These are phyloP conservation scores for Oncorhynchus keta DNA, from an alignment of 2,113 vertebrate species.

Conservation along the genomic window DNA sequence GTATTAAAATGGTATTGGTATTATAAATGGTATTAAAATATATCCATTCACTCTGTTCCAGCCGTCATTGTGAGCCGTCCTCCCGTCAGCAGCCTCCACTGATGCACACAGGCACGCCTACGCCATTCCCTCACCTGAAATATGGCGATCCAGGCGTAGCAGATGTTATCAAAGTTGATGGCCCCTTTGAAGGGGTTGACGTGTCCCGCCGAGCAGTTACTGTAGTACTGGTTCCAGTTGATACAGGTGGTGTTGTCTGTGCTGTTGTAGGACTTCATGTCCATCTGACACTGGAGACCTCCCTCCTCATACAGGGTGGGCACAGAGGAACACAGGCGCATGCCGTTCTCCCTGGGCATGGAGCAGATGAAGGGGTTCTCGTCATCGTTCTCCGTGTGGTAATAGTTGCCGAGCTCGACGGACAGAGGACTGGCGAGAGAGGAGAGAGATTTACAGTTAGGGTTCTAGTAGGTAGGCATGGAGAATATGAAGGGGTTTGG, in stretches of 20 bases:
- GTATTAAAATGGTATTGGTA: too few relatives aligned
- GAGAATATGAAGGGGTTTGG: too few relatives aligned
- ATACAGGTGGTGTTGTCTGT: conserved; percentile 95
- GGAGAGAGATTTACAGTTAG: neutral
- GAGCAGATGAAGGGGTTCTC: conserved; percentile 99
- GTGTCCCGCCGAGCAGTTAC: conserved; percentile 87
- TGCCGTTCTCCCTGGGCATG: conserved; percentile 86
- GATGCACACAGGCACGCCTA: neutral
- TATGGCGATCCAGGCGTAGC: conserved; percentile 98
- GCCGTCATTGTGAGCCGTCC: too few relatives aligned
- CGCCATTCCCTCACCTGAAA: conserved; percentile 83
- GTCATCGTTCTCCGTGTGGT: conserved; percentile 93
- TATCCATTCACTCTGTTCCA: too few relatives aligned
- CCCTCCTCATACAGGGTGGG: conserved; percentile 84
- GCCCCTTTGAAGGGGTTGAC: conserved; percentile 96
- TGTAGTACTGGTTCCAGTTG: conserved; percentile 98
- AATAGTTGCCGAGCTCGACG: conserved; percentile 83
- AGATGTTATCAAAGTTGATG: conserved; percentile 99
- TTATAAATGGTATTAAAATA: too few relatives aligned
- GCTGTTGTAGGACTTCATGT: conserved; percentile 86
- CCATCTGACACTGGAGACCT: conserved; percentile 82
- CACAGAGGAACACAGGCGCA: conserved; percentile 86
- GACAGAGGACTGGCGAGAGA: conserved; percentile 77
- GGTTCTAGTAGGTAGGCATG: too few relatives aligned
- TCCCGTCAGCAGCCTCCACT: too few relatives aligned